These are phyloP conservation scores for Agriotes lineatus DNA, from an alignment of 2,888 invertebrate species.

Conservation along the genomic window DNA sequence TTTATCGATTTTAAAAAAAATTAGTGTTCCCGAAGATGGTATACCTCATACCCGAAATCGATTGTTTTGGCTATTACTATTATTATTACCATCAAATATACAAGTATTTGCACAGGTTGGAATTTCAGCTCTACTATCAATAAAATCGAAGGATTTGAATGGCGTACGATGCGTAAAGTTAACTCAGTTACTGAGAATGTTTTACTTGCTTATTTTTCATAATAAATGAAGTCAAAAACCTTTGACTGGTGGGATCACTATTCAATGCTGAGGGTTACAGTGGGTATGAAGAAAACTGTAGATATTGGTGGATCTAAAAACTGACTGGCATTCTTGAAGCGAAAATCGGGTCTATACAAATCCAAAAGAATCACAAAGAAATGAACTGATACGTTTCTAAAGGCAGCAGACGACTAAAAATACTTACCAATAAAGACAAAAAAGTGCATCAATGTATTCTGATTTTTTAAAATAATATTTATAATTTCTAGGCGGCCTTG, in stretches of 20 bases:
- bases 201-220: background rate
- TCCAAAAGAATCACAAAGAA: background rate
- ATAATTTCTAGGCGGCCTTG: background rate
- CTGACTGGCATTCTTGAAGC: background rate
- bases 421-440: background rate
- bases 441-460: background rate
- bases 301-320: background rate
- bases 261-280: background rate
- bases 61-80: no score
- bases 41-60: no score
- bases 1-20: background rate
- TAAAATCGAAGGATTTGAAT: background rate
- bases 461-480: no score
- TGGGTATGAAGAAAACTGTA: background rate
- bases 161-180: background rate
- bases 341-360: background rate
- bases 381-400: background rate
- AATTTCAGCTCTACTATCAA: background rate
- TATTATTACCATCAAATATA: background rate
- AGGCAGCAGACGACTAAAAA: background rate
- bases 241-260: background rate
- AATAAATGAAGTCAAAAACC: background rate
- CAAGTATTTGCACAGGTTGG: background rate
- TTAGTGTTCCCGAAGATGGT: background rate
- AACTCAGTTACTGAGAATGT: background rate